Evolutionary conservation across 1,140 invertebrate species (phyloP).

Genomic region (Ptiloglossa arizonensis): DNA sequence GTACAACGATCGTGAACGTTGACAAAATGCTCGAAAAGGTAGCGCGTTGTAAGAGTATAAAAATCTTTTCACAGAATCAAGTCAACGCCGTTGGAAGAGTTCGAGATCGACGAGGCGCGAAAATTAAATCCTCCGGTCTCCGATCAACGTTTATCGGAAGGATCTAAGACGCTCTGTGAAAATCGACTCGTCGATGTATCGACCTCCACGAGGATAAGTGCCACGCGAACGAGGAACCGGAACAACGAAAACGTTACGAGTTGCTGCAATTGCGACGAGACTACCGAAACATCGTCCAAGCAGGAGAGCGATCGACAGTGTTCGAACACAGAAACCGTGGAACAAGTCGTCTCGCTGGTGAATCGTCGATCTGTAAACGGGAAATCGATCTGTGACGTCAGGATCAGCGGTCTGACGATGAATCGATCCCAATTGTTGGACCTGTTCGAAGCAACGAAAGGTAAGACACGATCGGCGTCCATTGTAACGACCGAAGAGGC

Average conservation of each 20-base stretch:
- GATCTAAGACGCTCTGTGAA: not conserved
- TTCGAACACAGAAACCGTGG: not conserved
- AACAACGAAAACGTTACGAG: not conserved
- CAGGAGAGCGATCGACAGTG: not conserved
- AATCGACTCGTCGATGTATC: not conserved
- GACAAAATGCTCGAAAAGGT: no score
- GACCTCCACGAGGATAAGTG: slow-evolving; percentile 10
- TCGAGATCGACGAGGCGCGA: not conserved
- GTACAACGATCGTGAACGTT: no score
- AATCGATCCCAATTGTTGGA: not conserved
- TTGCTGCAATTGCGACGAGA: not conserved
- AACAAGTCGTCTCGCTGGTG: not conserved
- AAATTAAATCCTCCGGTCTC: not conserved
- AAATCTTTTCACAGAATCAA: not conserved
- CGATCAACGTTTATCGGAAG: not conserved
- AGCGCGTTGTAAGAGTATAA: no score
- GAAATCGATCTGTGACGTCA: not conserved
- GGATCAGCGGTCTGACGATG: not conserved
- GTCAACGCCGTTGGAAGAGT: fast-evolving
- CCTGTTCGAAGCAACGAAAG: not conserved
- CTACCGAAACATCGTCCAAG: not conserved
- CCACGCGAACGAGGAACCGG: not conserved
- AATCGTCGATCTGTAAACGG: not conserved
- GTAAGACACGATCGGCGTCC: not conserved
- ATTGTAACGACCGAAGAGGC: not conserved